Conservation (phyloP, 2,888 invertebrate species). For the Suillia variegata region DNA sequence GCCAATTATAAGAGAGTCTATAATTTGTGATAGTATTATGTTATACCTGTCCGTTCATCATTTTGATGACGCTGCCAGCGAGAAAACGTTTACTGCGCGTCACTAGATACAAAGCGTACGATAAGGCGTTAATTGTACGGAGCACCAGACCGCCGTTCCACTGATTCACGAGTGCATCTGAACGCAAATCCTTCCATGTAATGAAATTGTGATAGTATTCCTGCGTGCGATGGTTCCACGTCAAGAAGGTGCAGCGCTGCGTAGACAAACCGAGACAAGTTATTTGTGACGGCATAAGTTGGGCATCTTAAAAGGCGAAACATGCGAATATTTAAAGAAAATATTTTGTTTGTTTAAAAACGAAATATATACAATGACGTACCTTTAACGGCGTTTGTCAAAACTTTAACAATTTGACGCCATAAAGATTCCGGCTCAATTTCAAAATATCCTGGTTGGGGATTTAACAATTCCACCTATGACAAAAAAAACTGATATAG, state of each 20-base stretch:
- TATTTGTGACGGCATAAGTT: slow-evolving; percentile 70
- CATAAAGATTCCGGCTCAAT: slow-evolving; percentile 86
- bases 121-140: slow-evolving; percentile 63
- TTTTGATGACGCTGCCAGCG: slow-evolving; percentile 82
- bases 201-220: slow-evolving; percentile 83
- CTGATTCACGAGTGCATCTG: slow-evolving; percentile 72
- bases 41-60: slow-evolving; percentile 82
- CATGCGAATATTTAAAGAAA: slow-evolving; percentile 3
- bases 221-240: slow-evolving; percentile 80
- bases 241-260: slow-evolving; percentile 80
- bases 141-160: slow-evolving; percentile 80
- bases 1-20: neutral
- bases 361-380: slow-evolving; percentile 32
- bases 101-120: slow-evolving; percentile 73
- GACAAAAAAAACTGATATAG: slow-evolving; percentile 30
- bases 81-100: slow-evolving; percentile 80
- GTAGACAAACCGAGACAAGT: slow-evolving; percentile 82
- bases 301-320: slow-evolving; percentile 66
- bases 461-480: slow-evolving; percentile 81
- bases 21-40: neutral
- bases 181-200: slow-evolving; percentile 88
- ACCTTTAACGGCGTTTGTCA: slow-evolving; percentile 74
- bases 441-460: slow-evolving; percentile 81
- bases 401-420: slow-evolving; percentile 70
- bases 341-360: neutral